A percentile compares a stretch with the other conserved stretches of the same genome.
phyloP scores from a whole-genome alignment of 2,113 vertebrate species.

The Verasper variegatus region DNA sequence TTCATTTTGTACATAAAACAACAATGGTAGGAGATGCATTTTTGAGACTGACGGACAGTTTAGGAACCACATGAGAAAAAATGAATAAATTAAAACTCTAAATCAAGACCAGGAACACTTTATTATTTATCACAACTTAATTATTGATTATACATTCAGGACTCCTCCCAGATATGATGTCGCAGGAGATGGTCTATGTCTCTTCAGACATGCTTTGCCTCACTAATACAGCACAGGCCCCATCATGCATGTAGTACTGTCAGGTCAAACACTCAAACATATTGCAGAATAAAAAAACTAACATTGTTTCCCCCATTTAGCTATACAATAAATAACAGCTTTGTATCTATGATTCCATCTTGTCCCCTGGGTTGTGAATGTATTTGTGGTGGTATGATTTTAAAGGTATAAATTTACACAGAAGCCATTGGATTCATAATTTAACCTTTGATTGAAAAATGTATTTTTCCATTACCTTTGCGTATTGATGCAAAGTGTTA shows the following conservation, averaged over 20 bases:
- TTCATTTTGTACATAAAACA: conserved; percentile 12
- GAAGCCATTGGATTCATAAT: not conserved
- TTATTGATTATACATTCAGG: conserved; percentile 57
- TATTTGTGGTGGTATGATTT: not conserved
- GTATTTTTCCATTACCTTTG: not conserved
- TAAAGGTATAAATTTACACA: not conserved
- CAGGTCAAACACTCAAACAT: not conserved
- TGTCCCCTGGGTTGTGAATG: not conserved
- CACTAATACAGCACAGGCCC: not conserved
- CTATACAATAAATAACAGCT: too few relatives aligned
- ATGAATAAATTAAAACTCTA: conserved; percentile 41
- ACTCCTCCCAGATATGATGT: conserved; percentile 28
- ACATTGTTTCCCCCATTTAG: too few relatives aligned
- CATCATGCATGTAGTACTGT: not conserved
- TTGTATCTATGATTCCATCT: too few relatives aligned
- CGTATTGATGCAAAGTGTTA: not conserved
- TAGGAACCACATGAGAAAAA: conserved; percentile 21
- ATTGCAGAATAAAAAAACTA: too few relatives aligned
- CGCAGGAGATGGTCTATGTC: conserved; percentile 4
- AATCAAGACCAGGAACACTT: conserved; percentile 49
- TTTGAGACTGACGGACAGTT: not conserved
- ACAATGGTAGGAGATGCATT: not conserved
- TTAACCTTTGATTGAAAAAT: not conserved
- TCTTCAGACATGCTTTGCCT: not conserved
- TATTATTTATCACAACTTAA: conserved; percentile 58